These are phyloP conservation scores for Hydrophis major DNA, from an alignment of 2,797 vertebrate genomes.

Conservation along the genomic window DNA sequence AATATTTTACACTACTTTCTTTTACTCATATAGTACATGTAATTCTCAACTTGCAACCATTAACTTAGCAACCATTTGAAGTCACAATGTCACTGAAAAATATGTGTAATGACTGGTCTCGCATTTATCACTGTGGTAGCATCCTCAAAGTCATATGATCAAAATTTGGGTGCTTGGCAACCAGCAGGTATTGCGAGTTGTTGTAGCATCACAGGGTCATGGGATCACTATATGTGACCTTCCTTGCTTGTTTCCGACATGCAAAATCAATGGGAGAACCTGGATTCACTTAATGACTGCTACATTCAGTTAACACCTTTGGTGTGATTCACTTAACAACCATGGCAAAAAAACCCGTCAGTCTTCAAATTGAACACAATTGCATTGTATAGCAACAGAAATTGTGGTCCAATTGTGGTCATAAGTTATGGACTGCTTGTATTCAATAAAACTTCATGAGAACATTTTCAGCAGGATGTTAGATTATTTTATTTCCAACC, in stretches of 20 bases:
- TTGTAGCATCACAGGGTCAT: neutral
- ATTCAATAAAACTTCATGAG: neutral
- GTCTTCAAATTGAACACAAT: neutral
- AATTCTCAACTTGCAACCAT: neutral
- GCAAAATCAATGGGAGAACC: neutral
- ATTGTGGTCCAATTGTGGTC: neutral
- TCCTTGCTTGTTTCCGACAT: neutral
- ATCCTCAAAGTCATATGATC: neutral
- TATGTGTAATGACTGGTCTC: neutral
- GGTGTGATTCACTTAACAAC: neutral
- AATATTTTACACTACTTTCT: neutral
- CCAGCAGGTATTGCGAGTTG: neutral
- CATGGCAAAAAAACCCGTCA: neutral
- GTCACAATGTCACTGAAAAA: neutral
- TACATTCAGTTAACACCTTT: neutral
- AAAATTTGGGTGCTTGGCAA: neutral
- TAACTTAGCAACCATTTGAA: neutral
- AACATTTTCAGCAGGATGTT: neutral
- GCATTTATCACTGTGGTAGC: neutral
- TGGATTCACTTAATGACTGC: neutral
- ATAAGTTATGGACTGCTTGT: neutral
- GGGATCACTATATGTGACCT: neutral
- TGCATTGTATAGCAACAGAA: neutral
- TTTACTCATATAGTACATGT: neutral
- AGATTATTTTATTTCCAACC: neutral